Conservation (phyloP, 2,888 invertebrate species). For the Alviniconcha strummeri region DNA sequence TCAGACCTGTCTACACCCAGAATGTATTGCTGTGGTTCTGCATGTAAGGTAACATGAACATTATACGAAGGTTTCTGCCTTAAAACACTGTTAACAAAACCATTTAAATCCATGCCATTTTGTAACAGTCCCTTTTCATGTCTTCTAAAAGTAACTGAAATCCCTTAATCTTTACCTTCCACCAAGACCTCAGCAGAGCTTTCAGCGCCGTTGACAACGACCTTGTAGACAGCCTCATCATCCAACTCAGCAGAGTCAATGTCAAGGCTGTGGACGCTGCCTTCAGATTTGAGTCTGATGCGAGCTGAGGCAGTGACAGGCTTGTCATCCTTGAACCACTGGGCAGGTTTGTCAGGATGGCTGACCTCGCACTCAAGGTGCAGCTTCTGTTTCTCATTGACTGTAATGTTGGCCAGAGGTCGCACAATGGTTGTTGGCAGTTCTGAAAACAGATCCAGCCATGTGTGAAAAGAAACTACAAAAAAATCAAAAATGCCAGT, state of each 20-base stretch:
- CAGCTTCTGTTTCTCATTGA: conserved; percentile 60
- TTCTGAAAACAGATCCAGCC: conserved; percentile 41
- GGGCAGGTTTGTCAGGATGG: conserved; percentile 63
- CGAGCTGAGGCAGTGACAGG: conserved; percentile 56
- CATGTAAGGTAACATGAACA: too few species aligned
- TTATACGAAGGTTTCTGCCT: too few species aligned
- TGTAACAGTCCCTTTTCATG: too few species aligned
- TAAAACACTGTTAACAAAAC: too few species aligned
- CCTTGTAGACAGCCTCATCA: conserved; percentile 70
- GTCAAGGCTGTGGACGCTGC: conserved; percentile 61
- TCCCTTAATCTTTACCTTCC: conserved; percentile 50
- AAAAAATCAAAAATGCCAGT: too few species aligned
- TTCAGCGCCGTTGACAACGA: conserved; percentile 62
- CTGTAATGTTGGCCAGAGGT: conserved; percentile 62
- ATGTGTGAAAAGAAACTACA: too few species aligned
- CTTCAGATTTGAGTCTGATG: conserved; percentile 58
- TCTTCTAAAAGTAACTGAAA: neutral
- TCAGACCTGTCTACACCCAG: too few species aligned
- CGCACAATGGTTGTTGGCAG: conserved; percentile 57
- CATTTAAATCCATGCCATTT: too few species aligned
- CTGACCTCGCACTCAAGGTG: conserved; percentile 66
- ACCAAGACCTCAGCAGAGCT: conserved; percentile 63
- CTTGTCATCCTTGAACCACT: conserved; percentile 71
- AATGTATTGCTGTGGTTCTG: too few species aligned
- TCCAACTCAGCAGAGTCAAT: conserved; percentile 63